Evolutionary conservation across 1,140 invertebrate species (phyloP), one percentile per base, ranked within the genome.

Genomic region (Drosophila varians): DNA sequence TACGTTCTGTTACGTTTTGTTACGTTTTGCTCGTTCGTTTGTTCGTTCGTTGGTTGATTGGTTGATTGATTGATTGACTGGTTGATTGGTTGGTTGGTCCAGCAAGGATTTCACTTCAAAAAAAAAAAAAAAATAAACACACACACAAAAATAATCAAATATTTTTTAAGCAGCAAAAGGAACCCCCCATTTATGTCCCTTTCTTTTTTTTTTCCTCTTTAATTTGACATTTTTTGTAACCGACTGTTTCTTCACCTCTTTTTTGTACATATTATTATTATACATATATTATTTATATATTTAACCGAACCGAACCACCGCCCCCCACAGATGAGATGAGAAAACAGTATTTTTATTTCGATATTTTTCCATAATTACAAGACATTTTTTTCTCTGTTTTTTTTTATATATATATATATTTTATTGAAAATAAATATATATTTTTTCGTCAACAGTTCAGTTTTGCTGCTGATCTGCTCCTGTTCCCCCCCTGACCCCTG

Each of bases 151-250:
- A 55, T 16, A 43, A 38, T 2, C 25, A 45, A 14, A 38, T 36
- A 1, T 7, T 14, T 38, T 38, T 11, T 31, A 77, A 56, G 56
- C 62, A 49, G 66, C 45, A 56, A 64, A 64, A 26, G 42, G 42
- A 64, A 64, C 73, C 64, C 57, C 65, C 77, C 72, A 84, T 90
- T 79, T 84, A 36, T 77, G 88, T 90, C 83, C 88, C 83, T 90
- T 74, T 77, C 62, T 70, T 61, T 78, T 79, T 69, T 73, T 65
- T 51, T 66, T 55, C 66, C 53, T 48, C 4, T 2, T 21, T 21
- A 21, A 2, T 21, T 21, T 21, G 4, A 21, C 4, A 61, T 51
- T 66, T 28, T 47, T 26, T 61, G 51, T 56, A 38, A 72, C 43
- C 60, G 34, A 58, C 4, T 25, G 28, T 47, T 49, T 64, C 23